Evolutionary conservation across 2,113 vertebrate genomes (phyloP).

Genomic region (Myiozetetes cayanensis): DNA sequence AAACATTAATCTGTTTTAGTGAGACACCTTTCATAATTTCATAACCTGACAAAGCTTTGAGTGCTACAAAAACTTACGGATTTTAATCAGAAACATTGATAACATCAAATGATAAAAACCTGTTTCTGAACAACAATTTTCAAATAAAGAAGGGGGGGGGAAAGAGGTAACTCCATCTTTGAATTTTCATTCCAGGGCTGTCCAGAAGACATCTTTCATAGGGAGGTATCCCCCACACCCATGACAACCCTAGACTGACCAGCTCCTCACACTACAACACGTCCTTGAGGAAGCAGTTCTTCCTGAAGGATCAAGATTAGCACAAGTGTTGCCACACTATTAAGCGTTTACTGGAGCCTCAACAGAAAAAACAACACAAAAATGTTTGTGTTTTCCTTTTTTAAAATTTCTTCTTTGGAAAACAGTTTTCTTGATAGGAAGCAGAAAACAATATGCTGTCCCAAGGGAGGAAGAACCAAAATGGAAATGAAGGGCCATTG

Average conservation of each 20-base stretch:
- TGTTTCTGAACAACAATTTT: background rate
- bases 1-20: background rate
- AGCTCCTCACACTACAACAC: background rate
- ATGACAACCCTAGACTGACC: background rate
- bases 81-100: background rate
- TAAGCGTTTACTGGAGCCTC: background rate
- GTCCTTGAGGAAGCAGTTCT: background rate
- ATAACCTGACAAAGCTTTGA: background rate
- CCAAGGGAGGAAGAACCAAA: conserved; percentile 57
- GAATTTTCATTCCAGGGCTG: background rate
- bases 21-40: background rate
- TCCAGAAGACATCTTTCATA: background rate
- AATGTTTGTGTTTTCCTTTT: conserved; percentile 20
- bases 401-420: background rate
- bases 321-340: background rate
- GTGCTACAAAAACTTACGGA: background rate
- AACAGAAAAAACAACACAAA: background rate
- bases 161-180: background rate
- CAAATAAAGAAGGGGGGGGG: background rate
- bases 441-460: conserved; percentile 51
- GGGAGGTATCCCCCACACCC: background rate
- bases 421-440: conserved; percentile 45
- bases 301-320: background rate
- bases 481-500: conserved; percentile 47
- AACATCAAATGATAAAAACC: background rate